Percentiles rank a stretch among this genome's conserved stretches.
phyloP scores from a whole-genome alignment of 2,888 invertebrate genomes.

The Embidobia sp. region DNA sequence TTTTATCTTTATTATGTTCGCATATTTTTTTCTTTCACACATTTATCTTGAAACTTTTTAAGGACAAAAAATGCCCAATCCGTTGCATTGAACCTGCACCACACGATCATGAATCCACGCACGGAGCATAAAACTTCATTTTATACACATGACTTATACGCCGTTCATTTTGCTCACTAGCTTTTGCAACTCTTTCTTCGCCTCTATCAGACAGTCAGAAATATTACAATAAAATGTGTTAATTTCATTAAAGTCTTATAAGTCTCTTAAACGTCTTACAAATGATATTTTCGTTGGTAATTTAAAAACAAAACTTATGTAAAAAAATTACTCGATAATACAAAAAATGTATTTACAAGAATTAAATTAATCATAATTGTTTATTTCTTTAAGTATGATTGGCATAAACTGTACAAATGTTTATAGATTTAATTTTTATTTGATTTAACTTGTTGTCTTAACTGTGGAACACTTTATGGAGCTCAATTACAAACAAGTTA shows the following conservation, averaged over 20 bases:
- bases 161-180: background rate
- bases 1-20: constrained; percentile 16
- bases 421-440: too few relatives aligned
- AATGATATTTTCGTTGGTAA: too few relatives aligned
- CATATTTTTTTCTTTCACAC: constrained; percentile 29
- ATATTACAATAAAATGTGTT: background rate
- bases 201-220: background rate
- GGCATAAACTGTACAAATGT: too few relatives aligned
- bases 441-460: too few relatives aligned
- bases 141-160: constrained; percentile 43
- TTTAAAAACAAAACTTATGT: too few relatives aligned
- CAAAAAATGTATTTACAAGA: too few relatives aligned
- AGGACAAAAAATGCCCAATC: constrained; percentile 37
- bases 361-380: too few relatives aligned
- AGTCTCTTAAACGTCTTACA: too few relatives aligned
- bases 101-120: constrained; percentile 44
- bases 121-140: constrained; percentile 50
- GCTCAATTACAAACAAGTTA: too few relatives aligned
- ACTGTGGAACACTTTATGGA: too few relatives aligned
- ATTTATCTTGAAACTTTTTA: constrained; percentile 39
- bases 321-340: too few relatives aligned
- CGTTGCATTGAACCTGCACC: constrained; percentile 32
- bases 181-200: constrained; percentile 7
- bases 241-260: constrained; percentile 9
- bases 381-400: too few relatives aligned